Conservation (phyloP, 2,113 vertebrate species). For the Daphoenositta chrysoptera region DNA sequence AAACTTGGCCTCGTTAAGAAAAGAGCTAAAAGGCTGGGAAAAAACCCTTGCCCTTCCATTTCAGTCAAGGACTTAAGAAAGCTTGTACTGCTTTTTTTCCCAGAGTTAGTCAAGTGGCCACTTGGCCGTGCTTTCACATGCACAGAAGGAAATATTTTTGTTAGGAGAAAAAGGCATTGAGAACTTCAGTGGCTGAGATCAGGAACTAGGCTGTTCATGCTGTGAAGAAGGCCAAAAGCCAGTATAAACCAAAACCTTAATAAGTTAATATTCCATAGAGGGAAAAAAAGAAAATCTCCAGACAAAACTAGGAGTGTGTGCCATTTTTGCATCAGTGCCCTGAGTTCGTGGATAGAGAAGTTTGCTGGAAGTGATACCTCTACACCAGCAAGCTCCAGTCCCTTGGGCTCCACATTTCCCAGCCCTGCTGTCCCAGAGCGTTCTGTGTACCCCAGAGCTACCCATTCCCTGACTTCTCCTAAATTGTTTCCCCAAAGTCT, state of each 20-base stretch:
- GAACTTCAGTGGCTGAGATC: background rate
- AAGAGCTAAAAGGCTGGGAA: background rate
- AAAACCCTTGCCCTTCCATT: background rate
- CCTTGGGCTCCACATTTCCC: background rate
- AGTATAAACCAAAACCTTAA: background rate
- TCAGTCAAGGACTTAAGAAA: background rate
- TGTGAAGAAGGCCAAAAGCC: constrained; percentile 23
- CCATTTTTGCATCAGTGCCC: background rate
- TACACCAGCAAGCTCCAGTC: background rate
- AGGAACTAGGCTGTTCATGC: background rate
- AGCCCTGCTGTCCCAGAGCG: background rate
- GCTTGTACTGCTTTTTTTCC: background rate
- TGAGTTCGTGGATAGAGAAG: background rate
- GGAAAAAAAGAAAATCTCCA: background rate
- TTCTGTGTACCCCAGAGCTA: background rate
- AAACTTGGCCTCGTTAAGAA: background rate
- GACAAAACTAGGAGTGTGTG: background rate
- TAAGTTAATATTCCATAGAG: background rate
- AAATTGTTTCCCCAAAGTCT: background rate
- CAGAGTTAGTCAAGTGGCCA: constrained; percentile 9
- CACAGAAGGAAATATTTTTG: constrained; percentile 6
- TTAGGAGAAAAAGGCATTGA: background rate
- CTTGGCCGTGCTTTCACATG: background rate
- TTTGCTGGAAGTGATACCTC: background rate
- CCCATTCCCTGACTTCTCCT: background rate